phyloP scores from a whole-genome alignment of 2,888 invertebrate genomes.

The Catocala sponsa region DNA sequence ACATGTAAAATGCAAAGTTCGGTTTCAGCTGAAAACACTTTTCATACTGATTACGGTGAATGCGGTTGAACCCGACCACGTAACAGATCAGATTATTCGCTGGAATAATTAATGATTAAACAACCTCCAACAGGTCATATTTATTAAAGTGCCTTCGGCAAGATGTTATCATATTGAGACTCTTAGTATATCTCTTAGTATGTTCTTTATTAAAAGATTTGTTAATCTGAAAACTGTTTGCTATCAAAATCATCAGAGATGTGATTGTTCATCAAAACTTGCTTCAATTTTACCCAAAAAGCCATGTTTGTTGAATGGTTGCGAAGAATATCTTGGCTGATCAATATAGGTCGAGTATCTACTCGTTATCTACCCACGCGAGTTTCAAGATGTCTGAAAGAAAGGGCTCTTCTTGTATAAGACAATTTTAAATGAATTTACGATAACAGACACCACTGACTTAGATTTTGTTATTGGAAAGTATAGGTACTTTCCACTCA shows the following conservation, averaged over 20 bases:
- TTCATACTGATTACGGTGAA: conserved; percentile 18
- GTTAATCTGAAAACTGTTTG: no score
- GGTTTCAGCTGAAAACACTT: conserved; percentile 16
- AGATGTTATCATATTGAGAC: neutral
- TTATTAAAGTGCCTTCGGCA: conserved; percentile 1
- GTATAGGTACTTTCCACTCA: no score
- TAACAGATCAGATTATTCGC: conserved; percentile 5
- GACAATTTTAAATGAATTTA: neutral
- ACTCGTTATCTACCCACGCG: conserved; percentile 1
- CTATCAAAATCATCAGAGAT: no score
- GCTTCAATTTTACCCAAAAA: no score
- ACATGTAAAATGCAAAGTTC: conserved; percentile 25
- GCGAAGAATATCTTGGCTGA: neutral
- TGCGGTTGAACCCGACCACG: conserved; percentile 1
- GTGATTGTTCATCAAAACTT: no score
- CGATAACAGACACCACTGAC: no score
- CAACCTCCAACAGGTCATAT: neutral
- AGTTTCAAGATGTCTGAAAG: neutral
- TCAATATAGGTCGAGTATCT: neutral
- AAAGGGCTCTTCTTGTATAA: conserved; percentile 1
- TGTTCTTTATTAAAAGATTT: no score
- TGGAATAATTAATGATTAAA: conserved; percentile 3
- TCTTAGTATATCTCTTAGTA: no score
- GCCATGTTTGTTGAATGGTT: neutral
- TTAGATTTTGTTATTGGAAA: no score